Evolutionary conservation across 2,888 invertebrate species (phyloP).

Genomic region (Rhagonycha lutea): DNA sequence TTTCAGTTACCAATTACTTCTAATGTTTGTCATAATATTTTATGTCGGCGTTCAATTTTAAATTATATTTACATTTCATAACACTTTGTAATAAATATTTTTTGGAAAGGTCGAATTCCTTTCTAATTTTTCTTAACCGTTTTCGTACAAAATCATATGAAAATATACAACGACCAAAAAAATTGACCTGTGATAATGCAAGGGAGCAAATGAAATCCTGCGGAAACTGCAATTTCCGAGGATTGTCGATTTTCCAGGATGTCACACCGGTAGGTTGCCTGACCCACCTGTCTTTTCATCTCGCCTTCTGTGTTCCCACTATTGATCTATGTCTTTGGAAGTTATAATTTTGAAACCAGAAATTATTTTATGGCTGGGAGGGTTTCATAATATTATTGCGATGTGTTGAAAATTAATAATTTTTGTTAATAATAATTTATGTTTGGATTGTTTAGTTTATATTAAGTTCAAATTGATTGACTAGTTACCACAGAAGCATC

Average conservation of each 20-base stretch:
- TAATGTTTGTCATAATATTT: neutral
- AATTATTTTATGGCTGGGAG: slow-evolving; percentile 1
- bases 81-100: neutral
- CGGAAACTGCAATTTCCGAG: slow-evolving; percentile 46
- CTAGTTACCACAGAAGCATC: neutral
- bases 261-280: slow-evolving; percentile 25
- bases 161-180: neutral
- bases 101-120: no score
- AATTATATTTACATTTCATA: neutral
- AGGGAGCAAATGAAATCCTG: slow-evolving; percentile 38
- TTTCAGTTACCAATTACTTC: neutral
- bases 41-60: neutral
- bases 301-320: slow-evolving; percentile 18
- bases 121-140: neutral
- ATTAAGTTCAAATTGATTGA: neutral
- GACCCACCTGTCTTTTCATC: slow-evolving; percentile 29
- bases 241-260: slow-evolving; percentile 36
- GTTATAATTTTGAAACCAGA: slow-evolving; percentile 8
- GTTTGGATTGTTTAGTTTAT: neutral
- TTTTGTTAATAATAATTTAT: neutral
- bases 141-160: neutral
- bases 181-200: neutral
- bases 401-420: neutral
- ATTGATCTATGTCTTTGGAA: slow-evolving; percentile 16
- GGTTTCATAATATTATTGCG: neutral